Evolutionary conservation across 2,888 invertebrate genomes (phyloP), one percentile per base, ranked within the genome.

Genomic region (Tenthredo amoena): DNA sequence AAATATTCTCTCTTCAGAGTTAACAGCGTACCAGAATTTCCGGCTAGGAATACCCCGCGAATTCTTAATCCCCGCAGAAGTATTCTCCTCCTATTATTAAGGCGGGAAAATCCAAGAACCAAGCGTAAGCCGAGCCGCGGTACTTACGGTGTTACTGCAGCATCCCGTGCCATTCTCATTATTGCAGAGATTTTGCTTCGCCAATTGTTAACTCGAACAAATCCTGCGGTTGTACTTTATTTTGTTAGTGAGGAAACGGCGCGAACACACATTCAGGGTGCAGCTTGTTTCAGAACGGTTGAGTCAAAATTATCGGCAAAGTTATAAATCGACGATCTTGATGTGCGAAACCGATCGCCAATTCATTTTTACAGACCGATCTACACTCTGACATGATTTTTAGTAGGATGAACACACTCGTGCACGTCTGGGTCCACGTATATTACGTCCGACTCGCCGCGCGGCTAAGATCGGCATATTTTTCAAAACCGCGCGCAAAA

Each of bases 31-130:
- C 10, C 62, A 62, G 62, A 62, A 55, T 55, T 55, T 55, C 55
- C 2, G 26, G 18, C n/a, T 26, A 6, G 18, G n/a, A 74, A 74
- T 43, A 43, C 26, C 12, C n/a, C 72, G n/a, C 55, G 55, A 12
- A 77, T 77, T 77, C 77, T 50, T 77, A 77, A 77, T 77, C 77
- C 77, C 72, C 10, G 21, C 72, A 74, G 72, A 31, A 68, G 34
- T 68, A 68, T 68, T 34, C 68, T 34, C 31, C 34, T 26, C 10
- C 40, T 74, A 18, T 43, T 74, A n/a, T 43, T 74, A 74, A 74
- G 72, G 72, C 50, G 55, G 77, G 77, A 77, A 77, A 76, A 84
- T 72, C 74, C 84, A 84, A 84, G 84, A 84, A 76, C 58, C 50
- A 34, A 55, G 50, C 31, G 55, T 40, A 58, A 62, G 62, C 81